Base-by-base conservation (phyloP, 53 echinoderm and acorn worm genomes). In the Mesocentrotus franciscanus region DNA sequence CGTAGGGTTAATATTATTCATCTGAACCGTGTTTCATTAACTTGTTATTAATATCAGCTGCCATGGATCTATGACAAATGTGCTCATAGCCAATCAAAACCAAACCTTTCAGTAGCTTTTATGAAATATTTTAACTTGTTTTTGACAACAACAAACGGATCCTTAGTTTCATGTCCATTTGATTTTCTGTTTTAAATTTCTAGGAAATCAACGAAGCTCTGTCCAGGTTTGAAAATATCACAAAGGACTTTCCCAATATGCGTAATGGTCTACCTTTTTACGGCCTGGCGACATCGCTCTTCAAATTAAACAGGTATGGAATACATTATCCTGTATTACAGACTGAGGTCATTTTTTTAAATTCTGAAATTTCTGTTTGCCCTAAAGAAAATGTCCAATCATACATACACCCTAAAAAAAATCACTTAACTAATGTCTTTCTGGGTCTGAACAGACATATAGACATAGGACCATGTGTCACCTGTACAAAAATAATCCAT, bases 191-290 rank as follows among this genome's bases (percentile, higher is more conserved):
- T 75, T 30, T 33, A 13, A 33, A 79, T 59, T 22, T 58, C 56
- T 93, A 97, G 97, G 97, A 97, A 90, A 92, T 97, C 68, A 57
- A 93, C 20, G 95, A 95, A 17, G 97, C 97, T 16, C 22, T 91
- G 18, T 22, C 71, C 22, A 96, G 95, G 36, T 98, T 97, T 92
- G 93, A 95, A 62, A 56, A 4, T 56, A 98, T 98, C 39, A 30
- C 96, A 33, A 89, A 89, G 30, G 95, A 97, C 22, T 98, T 97
- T 68, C 95, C 61, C 16, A 76, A 83, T 34, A 95, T 96, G 55
- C 96, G 96, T 15, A 96, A 95, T 13, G 96, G 97, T 10, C 95
- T 98, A 16, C 95, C 96, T 11, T 97, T 96, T 85, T 98, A 97
- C 71, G 97, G 99, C 13, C 92, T 96, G 30, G 96, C 96, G 12